These are phyloP conservation scores for Polypterus bichir DNA, from an alignment of 2,113 vertebrate genomes.

Conservation along the genomic window DNA sequence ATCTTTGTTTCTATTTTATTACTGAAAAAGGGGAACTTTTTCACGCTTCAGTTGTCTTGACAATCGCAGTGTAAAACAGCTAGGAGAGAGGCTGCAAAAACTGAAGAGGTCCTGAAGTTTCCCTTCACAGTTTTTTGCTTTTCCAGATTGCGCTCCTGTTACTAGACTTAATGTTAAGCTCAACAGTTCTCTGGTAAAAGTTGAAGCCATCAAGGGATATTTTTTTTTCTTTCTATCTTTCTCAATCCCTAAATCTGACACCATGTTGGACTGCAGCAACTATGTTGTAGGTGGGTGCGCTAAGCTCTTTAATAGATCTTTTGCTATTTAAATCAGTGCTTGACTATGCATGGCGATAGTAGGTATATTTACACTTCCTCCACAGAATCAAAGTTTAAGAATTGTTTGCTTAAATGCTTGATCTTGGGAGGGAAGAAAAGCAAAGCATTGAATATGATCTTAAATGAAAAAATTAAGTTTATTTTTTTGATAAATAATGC, in stretches of 20 bases:
- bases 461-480: too few relatives aligned
- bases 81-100: slow-evolving; percentile 59
- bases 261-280: slow-evolving; percentile 67
- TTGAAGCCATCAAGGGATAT: slow-evolving; percentile 29
- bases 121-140: slow-evolving; percentile 35
- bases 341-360: slow-evolving; percentile 49
- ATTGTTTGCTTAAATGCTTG: too few relatives aligned
- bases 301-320: slow-evolving; percentile 34
- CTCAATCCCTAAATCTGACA: slow-evolving; percentile 32
- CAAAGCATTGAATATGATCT: too few relatives aligned
- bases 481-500: too few relatives aligned
- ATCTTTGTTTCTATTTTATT: slow-evolving; percentile 97
- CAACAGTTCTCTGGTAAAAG: neutral
- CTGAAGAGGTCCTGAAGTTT: slow-evolving; percentile 64
- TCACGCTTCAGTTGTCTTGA: slow-evolving; percentile 87
- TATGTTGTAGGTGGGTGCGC: slow-evolving; percentile 65
- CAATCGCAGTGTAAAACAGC: slow-evolving; percentile 68
- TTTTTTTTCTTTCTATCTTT: slow-evolving; percentile 20
- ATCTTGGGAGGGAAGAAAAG: too few relatives aligned
- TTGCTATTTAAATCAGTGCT: slow-evolving; percentile 44
- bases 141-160: slow-evolving; percentile 59
- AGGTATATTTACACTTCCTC: slow-evolving; percentile 31
- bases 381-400: neutral
- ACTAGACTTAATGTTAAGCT: slow-evolving; percentile 23
- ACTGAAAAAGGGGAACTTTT: slow-evolving; percentile 82